Evolutionary conservation across 2,797 vertebrate species (phyloP).

Genomic region (Siniperca undulata): DNA sequence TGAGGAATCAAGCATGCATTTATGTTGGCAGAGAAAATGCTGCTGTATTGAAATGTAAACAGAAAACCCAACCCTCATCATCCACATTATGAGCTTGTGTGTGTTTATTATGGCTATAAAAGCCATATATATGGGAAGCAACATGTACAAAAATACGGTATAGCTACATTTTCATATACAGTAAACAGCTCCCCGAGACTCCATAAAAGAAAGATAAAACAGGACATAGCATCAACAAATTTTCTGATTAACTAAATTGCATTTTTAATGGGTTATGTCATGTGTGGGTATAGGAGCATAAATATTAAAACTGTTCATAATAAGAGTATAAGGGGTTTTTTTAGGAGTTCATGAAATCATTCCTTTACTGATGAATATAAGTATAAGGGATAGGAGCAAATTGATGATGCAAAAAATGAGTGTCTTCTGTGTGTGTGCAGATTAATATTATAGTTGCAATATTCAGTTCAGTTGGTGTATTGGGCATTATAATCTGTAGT

Average conservation of each 20-base stretch:
- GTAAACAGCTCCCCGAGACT: neutral
- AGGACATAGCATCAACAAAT: too few species aligned
- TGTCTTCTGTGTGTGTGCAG: slow-evolving; percentile 5
- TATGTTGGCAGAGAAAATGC: neutral
- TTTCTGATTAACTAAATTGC: neutral
- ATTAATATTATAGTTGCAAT: slow-evolving; percentile 2
- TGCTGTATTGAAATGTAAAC: neutral
- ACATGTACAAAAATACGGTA: neutral
- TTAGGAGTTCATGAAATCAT: neutral
- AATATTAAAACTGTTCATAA: neutral
- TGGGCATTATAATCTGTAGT: slow-evolving; percentile 23
- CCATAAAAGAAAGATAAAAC: neutral
- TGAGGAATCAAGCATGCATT: neutral
- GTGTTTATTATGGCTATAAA: neutral
- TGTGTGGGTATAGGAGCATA: neutral
- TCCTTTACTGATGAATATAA: neutral
- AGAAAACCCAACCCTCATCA: neutral
- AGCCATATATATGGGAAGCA: neutral
- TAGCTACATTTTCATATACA: neutral
- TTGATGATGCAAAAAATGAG: neutral
- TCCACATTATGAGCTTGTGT: neutral
- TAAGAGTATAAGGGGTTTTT: neutral
- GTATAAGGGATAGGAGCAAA: neutral
- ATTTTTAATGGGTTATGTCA: neutral
- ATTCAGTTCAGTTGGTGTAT: neutral